A percentile compares a stretch with the other conserved stretches of the same genome.
Evolutionary conservation across 2,797 vertebrate genomes (phyloP).

Genomic region (Balearica regulorum): DNA sequence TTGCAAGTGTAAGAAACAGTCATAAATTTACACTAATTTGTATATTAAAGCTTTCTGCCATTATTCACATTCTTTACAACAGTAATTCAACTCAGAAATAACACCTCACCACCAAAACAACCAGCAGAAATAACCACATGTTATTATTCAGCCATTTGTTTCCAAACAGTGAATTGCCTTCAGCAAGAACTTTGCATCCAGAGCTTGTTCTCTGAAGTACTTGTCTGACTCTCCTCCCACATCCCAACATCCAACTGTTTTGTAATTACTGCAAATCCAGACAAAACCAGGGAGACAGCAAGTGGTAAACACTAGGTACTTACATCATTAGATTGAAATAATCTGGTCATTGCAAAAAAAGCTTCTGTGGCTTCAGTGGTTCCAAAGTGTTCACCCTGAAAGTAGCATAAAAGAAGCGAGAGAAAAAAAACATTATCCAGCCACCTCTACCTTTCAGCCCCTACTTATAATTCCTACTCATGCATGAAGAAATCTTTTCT

Average conservation of each 20-base stretch:
- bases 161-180: neutral
- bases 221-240: neutral
- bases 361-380: constrained; percentile 96
- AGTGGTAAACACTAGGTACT: constrained; percentile 32
- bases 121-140: neutral
- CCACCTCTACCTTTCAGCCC: neutral
- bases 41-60: neutral
- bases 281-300: neutral
- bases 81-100: neutral
- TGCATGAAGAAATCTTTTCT: rapidly evolving
- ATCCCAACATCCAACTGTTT: neutral
- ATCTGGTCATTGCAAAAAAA: constrained; percentile 97
- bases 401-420: neutral
- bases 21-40: rapidly evolving
- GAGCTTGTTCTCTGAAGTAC: neutral
- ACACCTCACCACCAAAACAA: neutral
- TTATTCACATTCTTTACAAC: neutral
- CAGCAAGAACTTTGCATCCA: neutral
- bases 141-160: neutral
- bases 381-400: constrained; percentile 94
- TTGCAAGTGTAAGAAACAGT: neutral
- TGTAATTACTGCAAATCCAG: neutral
- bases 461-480: neutral
- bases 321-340: constrained; percentile 98
- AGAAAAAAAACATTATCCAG: neutral